Conservation (phyloP, 2,888 invertebrate species). For the Blastobasis lacticolella region DNA sequence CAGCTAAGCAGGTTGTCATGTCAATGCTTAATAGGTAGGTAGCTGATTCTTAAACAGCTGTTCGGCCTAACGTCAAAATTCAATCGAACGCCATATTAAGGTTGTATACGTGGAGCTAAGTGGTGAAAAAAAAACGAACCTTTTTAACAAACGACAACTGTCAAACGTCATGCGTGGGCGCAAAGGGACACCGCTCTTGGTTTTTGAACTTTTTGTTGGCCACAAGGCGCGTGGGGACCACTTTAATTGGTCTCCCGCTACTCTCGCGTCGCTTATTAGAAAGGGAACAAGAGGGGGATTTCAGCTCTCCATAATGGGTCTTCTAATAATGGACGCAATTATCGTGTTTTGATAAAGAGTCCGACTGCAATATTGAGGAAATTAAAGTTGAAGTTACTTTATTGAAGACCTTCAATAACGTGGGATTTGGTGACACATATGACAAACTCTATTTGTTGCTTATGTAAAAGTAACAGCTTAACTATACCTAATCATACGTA, state of each 20-base stretch:
- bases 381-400: too few relatives aligned
- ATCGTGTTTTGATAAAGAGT: neutral
- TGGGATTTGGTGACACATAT: too few relatives aligned
- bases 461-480: too few relatives aligned
- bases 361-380: too few relatives aligned
- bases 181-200: constrained; percentile 37
- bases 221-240: neutral
- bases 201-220: constrained; percentile 26
- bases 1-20: neutral
- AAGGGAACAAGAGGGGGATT: neutral
- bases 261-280: neutral
- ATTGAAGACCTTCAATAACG: too few relatives aligned
- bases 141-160: constrained; percentile 44
- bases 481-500: too few relatives aligned
- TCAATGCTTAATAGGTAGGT: neutral
- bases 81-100: constrained; percentile 11
- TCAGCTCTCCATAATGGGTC: neutral
- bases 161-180: constrained; percentile 47
- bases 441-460: too few relatives aligned
- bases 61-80: constrained; percentile 2
- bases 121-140: constrained; percentile 29
- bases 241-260: neutral
- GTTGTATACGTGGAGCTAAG: constrained; percentile 8
- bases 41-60: neutral
- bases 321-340: neutral